These are phyloP conservation scores for Thripadectes ignobilis DNA, from an alignment of 2,797 vertebrate genomes.

Conservation along the genomic window DNA sequence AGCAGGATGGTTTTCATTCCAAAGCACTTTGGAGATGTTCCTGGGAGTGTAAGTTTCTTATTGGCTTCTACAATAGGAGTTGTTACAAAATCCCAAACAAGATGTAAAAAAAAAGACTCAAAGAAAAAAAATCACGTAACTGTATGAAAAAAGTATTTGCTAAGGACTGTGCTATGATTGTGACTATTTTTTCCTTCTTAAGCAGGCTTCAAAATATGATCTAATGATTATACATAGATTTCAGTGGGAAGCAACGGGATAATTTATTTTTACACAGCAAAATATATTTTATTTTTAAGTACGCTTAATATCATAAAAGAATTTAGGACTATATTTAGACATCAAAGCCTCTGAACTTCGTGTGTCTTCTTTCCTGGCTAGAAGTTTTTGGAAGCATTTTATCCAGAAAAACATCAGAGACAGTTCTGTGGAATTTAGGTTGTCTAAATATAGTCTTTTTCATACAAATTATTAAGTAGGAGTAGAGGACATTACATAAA, in stretches of 20 bases:
- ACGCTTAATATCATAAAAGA: background rate
- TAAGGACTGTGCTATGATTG: background rate
- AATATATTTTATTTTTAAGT: background rate
- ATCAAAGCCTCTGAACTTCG: constrained; percentile 11
- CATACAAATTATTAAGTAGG: constrained; percentile 7
- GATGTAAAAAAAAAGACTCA: background rate
- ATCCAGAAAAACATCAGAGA: constrained; percentile 40
- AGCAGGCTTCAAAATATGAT: background rate
- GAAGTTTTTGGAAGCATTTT: constrained; percentile 22
- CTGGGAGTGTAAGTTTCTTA: background rate
- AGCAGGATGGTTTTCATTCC: background rate
- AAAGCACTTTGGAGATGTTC: background rate
- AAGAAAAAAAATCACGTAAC: background rate
- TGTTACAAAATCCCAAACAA: background rate
- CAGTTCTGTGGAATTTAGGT: constrained; percentile 12
- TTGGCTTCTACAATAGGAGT: background rate
- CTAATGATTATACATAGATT: background rate
- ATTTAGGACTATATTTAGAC: constrained; percentile 2
- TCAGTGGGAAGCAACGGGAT: background rate
- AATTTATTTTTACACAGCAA: background rate
- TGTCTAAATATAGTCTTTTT: constrained; percentile 32
- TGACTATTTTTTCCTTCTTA: background rate
- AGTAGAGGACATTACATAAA: background rate
- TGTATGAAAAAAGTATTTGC: background rate
- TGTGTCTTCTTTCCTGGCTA: background rate